Evolutionary conservation across 2,797 vertebrate species (phyloP), one percentile per base, ranked within the genome.

Genomic region (Gephyroberyx darwinii): DNA sequence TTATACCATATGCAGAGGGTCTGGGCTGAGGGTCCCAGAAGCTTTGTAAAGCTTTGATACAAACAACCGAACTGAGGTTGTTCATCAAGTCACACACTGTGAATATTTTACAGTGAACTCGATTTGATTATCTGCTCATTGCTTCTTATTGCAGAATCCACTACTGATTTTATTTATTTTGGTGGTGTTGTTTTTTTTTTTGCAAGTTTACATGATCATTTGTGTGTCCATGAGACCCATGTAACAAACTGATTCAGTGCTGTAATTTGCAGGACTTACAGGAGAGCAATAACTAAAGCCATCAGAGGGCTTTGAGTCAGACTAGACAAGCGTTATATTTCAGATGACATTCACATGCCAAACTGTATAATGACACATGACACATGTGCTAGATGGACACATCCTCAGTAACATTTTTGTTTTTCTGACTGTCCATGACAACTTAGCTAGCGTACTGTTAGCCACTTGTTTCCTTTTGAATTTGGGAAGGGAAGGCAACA

Each of bases 41-140:
- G 83, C 70, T 84, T 86, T 80, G 68, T 75, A 53, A 50, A 83
- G 78, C 76, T 84, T 88, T 88, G 81, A 87, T 83, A 80, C 52
- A 85, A 85, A 85, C 77, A 81, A 74, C 74, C 52, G 78, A 80
- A 78, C 53, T 41, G 41, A 79, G 76, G 65, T 54, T 78, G 65
- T 82, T 87, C 57, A 68, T 86, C 75, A 86, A 82, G 75, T 84
- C 67, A 78, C 61, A 86, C 82, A 65, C 58, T 65, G 58, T 87
- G 81, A 89, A 84, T 84, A 89, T 90, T 88, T 86, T 75, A 89
- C 61, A 69, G 45, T 13, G 35, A 80, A 61, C 51, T 55, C 35
- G 31, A 37, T 76, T 66, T 66, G 26, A 55, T 72, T 68, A 69
- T 77, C 68, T 33, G 55, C 52, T 16, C 74, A 53, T 81, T 87